Conservation (phyloP, 2,888 invertebrate genomes). For the Gibbula magus region DNA sequence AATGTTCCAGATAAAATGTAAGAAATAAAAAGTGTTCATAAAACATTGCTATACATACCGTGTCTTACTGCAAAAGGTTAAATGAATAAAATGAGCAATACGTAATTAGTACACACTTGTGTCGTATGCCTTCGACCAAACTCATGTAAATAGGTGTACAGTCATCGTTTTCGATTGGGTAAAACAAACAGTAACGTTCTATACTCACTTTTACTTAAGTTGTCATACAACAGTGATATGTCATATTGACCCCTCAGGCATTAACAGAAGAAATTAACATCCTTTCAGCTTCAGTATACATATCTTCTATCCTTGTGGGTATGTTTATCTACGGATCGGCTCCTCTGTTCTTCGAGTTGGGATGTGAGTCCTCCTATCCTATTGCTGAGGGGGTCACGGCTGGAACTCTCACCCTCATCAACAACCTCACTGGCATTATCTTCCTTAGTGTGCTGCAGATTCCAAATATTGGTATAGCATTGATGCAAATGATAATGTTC, state of each 20-base stretch:
- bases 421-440: conserved; percentile 34
- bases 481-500: too few species aligned
- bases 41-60: background rate
- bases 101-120: background rate
- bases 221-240: too few species aligned
- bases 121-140: background rate
- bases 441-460: conserved; percentile 36
- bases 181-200: too few species aligned
- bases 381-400: conserved; percentile 42
- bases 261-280: too few species aligned
- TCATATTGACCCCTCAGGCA: too few species aligned
- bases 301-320: conserved; percentile 28
- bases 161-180: too few species aligned
- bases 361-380: conserved; percentile 46
- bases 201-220: too few species aligned
- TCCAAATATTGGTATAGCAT: conserved; percentile 32
- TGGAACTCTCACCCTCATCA: conserved; percentile 37
- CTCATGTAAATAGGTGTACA: too few species aligned
- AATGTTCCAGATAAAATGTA: too few species aligned
- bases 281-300: conserved; percentile 32
- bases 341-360: conserved; percentile 44
- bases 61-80: too few species aligned
- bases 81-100: background rate
- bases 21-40: too few species aligned
- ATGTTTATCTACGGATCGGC: conserved; percentile 27